These are phyloP conservation scores for Chromobotia macracanthus DNA, from an alignment of 2,797 vertebrate species.

Conservation along the genomic window DNA sequence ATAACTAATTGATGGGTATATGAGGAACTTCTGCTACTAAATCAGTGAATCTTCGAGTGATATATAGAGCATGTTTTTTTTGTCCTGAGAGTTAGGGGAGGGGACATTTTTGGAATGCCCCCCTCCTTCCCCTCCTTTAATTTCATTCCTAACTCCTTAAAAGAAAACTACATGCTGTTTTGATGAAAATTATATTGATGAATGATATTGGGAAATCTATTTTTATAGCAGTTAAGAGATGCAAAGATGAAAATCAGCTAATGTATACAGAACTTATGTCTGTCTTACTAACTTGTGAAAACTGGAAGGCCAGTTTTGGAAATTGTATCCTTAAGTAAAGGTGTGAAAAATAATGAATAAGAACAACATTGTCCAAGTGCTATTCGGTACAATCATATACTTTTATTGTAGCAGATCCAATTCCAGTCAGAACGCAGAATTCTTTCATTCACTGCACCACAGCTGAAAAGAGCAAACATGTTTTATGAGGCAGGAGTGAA, in stretches of 20 bases:
- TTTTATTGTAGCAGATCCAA: slow-evolving; percentile 48
- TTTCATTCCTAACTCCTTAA: slow-evolving; percentile 51
- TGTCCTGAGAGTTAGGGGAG: slow-evolving; percentile 54
- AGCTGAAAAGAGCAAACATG: not conserved
- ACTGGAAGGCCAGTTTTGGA: too few relatives aligned
- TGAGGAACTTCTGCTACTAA: slow-evolving; percentile 15
- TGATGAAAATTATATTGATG: slow-evolving; percentile 16
- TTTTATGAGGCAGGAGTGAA: not conserved
- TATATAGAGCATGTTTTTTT: slow-evolving; percentile 61
- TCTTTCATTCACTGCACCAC: slow-evolving; percentile 24
- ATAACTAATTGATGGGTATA: not conserved
- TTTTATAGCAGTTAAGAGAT: not conserved
- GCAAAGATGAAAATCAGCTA: not conserved
- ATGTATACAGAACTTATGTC: too few relatives aligned
- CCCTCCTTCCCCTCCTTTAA: slow-evolving; percentile 31
- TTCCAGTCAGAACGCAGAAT: slow-evolving; percentile 28
- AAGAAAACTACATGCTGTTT: slow-evolving; percentile 4
- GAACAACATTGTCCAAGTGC: not conserved
- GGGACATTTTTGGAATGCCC: slow-evolving; percentile 29
- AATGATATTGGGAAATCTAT: not conserved
- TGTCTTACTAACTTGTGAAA: too few relatives aligned
- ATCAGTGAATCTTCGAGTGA: slow-evolving; percentile 52
- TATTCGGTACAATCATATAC: slow-evolving; percentile 13
- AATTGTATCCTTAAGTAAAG: too few relatives aligned
- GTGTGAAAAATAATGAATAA: too few relatives aligned